Evolutionary conservation across 2,797 vertebrate species (phyloP).

Genomic region (Ptychobarbus kaznakovi): DNA sequence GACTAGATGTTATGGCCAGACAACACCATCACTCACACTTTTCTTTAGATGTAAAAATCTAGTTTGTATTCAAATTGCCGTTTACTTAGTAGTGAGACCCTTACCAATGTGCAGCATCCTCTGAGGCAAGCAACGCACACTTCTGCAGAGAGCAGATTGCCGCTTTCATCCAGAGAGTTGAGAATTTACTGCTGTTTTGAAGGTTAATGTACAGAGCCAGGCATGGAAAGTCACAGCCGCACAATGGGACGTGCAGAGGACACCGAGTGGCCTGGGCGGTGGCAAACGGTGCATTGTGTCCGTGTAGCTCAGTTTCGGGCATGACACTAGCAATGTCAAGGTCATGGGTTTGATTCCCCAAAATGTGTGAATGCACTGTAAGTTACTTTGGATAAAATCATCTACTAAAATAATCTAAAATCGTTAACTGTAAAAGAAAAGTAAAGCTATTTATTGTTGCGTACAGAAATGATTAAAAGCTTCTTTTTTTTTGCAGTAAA

Average conservation of each 20-base stretch:
- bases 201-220: constrained; percentile 32
- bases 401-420: not conserved
- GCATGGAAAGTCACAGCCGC: constrained; percentile 7
- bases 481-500: not conserved
- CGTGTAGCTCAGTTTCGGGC: not conserved
- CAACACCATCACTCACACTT: not conserved
- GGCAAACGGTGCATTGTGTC: not conserved
- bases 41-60: not conserved
- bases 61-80: not conserved
- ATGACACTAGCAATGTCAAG: not conserved
- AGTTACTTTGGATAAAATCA: not conserved
- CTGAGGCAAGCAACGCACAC: constrained; percentile 71
- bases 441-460: not conserved
- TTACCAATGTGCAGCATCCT: constrained; percentile 56
- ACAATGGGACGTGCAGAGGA: constrained; percentile 14
- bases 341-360: not conserved
- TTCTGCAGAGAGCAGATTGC: constrained; percentile 66
- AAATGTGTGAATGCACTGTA: not conserved
- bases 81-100: not conserved
- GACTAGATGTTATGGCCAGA: not conserved
- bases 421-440: not conserved
- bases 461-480: not conserved
- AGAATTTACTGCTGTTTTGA: constrained; percentile 54
- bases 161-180: constrained; percentile 70
- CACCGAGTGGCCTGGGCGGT: not conserved